Evolutionary conservation across 2,888 invertebrate species (phyloP), one percentile per base, ranked within the genome.

Genomic region (Gisinianus flammeolus): DNA sequence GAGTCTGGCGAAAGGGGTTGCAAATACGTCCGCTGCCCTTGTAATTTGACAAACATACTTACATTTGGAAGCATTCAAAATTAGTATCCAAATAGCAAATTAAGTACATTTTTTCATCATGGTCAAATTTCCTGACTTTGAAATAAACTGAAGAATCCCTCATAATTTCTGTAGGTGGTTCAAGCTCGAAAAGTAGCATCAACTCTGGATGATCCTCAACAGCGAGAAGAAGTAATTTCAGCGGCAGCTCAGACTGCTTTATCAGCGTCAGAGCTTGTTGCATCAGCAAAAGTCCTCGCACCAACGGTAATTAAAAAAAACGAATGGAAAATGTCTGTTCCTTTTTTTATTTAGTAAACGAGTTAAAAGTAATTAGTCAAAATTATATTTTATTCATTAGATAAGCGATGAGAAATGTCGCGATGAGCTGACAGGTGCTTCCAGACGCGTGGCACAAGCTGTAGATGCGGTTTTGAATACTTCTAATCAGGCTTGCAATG

Each of bases 171-270:
- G 24, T 88, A 99, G 73, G 98, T 99, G 1, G 90, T 98, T 76
- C 95, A 96, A 86, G 98, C 98, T 0, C 98, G 98, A 89, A 94
- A 95, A 85, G 97, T 98, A 81, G 97, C 98, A 0, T 94, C 95
- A 0, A 88, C 88, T 70, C 94, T 94, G 83, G 94, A 94, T 85
- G 92, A 93, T 85, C 93, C 93, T 82, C 92, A 91, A 54, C 91
- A 92, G 35, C 94, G 95, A 88, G 94, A 95, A 87, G 90, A 90
- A 85, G 96, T 98, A 68, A 98, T 99, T 84, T 94, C 95, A 0
- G 95, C 97, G 0, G 99, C 99, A 0, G 98, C 98, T 0, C 94
- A 97, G 87, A 97, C 97, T 87, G 99, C 99, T 0, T 89, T 98
- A 62, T 96, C 98, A 6, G 98, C 99, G 5, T 98, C 98, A 58